Evolutionary conservation across 2,888 invertebrate genomes (phyloP), one percentile per base, ranked within the genome.

Genomic region (Xestoiulus laeticollis): DNA sequence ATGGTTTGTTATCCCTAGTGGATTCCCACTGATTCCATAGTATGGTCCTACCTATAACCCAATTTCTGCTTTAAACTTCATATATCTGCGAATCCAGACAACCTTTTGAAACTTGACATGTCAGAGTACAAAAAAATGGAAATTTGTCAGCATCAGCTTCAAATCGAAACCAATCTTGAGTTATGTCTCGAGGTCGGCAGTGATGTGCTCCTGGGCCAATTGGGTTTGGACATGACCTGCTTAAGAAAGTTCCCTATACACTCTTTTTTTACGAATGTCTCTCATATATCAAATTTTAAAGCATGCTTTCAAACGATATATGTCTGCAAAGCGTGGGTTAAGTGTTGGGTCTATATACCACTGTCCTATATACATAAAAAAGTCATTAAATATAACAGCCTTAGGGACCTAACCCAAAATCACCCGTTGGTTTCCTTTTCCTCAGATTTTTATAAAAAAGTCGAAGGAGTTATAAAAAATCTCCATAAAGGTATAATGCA

Each of bases 391-490:
- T 78, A 78, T 78, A 78, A 78, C 26, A 78, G 26, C 78, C 78
- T 30, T 26, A 26, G 26, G 78, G 22, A 78, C 78, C 78, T 78
- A 78, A 30, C 78, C 78, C 78, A 78, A 14, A 78, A 78, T 78
- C 78, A 78, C 78, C 78, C 78, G 78, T 78, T 78, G 78, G 78
- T 78, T 78, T 78, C 78, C 78, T 78, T 78, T 78, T 78, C 30
- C 78, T 30, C 22, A 30, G 78, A 30, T 78, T 78, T 78, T 78
- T 78, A 30, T 78, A 78, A 78, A 78, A 78, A 78, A 78, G 26
- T 78, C 78, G 78, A 78, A 78, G 78, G 78, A 78, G 78, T 78
- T 78, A 22, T 14, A 78, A 78, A 78, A 78, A 30, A 78, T 78
- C 30, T 26, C 78, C 78, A 78, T 78, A 78, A 78, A 78, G 78